A percentile compares a stretch with the other conserved stretches of the same genome.
Evolutionary conservation across 2,888 invertebrate genomes (phyloP).

Genomic region (Leptinotarsa rubiginosa): DNA sequence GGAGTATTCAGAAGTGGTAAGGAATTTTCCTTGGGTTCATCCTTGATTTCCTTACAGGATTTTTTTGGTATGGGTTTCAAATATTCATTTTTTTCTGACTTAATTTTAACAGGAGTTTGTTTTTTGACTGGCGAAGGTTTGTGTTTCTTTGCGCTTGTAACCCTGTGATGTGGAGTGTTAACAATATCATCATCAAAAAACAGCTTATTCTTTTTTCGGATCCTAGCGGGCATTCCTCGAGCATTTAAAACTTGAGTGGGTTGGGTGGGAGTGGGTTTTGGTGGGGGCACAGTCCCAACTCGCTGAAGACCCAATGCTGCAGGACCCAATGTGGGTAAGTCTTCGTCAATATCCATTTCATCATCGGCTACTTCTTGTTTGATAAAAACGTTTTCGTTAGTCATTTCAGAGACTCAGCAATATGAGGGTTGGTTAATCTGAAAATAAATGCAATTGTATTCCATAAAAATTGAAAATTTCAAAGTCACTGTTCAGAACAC

Average conservation of each 20-base stretch:
- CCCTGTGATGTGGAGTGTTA: slow-evolving; percentile 81
- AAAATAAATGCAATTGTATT: slow-evolving; percentile 47
- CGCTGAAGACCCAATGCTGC: slow-evolving; percentile 85
- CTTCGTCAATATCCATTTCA: slow-evolving; percentile 68
- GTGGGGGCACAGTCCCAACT: slow-evolving; percentile 82
- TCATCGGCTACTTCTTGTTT: slow-evolving; percentile 71
- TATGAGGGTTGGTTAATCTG: slow-evolving; percentile 71
- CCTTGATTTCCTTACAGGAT: slow-evolving; percentile 57
- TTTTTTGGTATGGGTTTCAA: slow-evolving; percentile 57
- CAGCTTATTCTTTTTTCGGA: slow-evolving; percentile 85
- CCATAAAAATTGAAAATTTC: neutral
- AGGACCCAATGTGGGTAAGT: slow-evolving; percentile 80
- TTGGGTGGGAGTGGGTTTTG: slow-evolving; percentile 75
- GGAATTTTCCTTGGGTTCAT: slow-evolving; percentile 59
- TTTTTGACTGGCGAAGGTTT: slow-evolving; percentile 68
- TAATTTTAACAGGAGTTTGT: slow-evolving; percentile 49
- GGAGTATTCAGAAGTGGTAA: slow-evolving; percentile 71
- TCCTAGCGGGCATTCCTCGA: slow-evolving; percentile 90
- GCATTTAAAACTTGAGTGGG: slow-evolving; percentile 86
- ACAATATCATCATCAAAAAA: slow-evolving; percentile 92
- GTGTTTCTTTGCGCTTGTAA: slow-evolving; percentile 77
- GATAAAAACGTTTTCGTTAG: slow-evolving; percentile 59
- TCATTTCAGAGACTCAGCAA: slow-evolving; percentile 68
- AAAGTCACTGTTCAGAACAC: slow-evolving; percentile 15
- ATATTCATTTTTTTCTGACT: slow-evolving; percentile 45